Evolutionary conservation across 2,113 vertebrate species (phyloP).

Genomic region (Sardina pilchardus): DNA sequence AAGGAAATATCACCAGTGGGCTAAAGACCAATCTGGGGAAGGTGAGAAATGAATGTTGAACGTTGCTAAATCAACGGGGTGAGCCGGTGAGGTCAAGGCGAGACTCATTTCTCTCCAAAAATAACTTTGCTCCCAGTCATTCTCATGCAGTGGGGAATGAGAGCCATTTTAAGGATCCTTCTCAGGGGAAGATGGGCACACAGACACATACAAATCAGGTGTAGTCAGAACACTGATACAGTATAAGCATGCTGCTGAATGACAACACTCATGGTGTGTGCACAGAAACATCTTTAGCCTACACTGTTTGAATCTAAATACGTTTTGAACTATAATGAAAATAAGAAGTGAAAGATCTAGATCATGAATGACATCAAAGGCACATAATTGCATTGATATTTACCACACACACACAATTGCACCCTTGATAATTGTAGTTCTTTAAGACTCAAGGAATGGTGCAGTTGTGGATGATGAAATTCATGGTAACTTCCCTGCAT

Average conservation of each 20-base stretch:
- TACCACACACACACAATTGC: background rate
- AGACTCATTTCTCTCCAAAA: background rate
- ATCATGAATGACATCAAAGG: background rate
- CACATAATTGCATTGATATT: background rate
- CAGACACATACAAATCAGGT: background rate
- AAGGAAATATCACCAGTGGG: background rate
- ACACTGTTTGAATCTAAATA: background rate
- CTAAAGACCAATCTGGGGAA: background rate
- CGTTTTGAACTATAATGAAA: background rate
- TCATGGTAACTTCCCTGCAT: background rate
- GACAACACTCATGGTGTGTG: background rate
- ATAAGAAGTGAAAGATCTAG: background rate
- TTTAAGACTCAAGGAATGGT: background rate
- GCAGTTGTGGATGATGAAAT: background rate
- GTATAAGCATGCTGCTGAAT: background rate
- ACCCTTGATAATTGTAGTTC: background rate
- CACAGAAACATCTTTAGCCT: too few species aligned
- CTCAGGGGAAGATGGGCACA: background rate
- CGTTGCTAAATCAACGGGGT: background rate
- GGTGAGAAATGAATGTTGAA: background rate
- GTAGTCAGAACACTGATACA: background rate
- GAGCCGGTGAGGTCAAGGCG: background rate
- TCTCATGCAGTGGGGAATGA: background rate
- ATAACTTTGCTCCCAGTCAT: background rate
- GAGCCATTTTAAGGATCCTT: background rate